These are phyloP conservation scores for Ochropleura leucogaster DNA, from an alignment of 2,888 invertebrate species.

Conservation along the genomic window DNA sequence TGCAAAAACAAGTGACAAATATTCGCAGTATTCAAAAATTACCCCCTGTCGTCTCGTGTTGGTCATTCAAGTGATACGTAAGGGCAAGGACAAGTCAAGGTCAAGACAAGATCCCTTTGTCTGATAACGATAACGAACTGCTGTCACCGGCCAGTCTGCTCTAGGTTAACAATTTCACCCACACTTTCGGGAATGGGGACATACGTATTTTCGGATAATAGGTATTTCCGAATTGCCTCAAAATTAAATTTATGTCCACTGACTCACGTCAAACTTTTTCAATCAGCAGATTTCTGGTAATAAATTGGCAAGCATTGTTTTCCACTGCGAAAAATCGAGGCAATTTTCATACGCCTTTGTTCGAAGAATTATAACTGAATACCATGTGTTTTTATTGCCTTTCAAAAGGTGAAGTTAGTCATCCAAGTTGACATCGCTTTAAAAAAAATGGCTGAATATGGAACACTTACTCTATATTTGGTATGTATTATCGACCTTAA, in stretches of 20 bases:
- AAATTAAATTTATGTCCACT: conserved; percentile 8
- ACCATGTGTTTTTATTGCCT: conserved; percentile 32
- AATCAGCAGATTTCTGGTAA: conserved; percentile 27
- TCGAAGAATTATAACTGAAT: conserved; percentile 24
- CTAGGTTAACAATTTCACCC: background rate
- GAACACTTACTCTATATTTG: background rate
- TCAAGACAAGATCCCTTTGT: conserved; percentile 11
- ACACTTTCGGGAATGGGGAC: background rate
- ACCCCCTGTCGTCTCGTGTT: background rate
- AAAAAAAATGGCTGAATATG: background rate
- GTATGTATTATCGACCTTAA: background rate
- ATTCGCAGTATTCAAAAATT: background rate
- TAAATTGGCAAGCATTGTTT: conserved; percentile 53
- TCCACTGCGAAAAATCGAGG: conserved; percentile 44
- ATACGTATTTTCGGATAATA: background rate
- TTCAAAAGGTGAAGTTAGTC: conserved; percentile 40
- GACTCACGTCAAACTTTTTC: conserved; percentile 32
- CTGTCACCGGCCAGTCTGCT: conserved; percentile 9
- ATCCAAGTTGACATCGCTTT: conserved; percentile 35
- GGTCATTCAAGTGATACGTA: conserved; percentile 5
- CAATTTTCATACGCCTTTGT: conserved; percentile 51
- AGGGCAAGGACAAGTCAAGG: conserved; percentile 18
- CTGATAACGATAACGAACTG: conserved; percentile 29
- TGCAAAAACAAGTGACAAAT: no score
- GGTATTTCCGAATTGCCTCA: background rate